Base-by-base conservation (phyloP, 1,140 invertebrate genomes). In the Micrasema longulum region DNA sequence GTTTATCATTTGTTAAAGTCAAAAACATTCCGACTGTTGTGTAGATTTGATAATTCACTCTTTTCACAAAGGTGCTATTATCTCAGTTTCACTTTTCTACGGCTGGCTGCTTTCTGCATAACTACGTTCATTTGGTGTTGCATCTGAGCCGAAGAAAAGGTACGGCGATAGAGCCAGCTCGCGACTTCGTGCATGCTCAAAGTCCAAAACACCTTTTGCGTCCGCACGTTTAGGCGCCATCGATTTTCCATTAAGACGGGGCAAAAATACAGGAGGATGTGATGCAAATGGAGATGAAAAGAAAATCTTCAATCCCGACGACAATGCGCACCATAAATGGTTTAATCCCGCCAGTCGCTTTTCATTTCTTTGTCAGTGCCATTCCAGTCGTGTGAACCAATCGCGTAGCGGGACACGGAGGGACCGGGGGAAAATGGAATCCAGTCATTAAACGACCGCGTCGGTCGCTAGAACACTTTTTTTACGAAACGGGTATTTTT, bases 201-300 rank as follows among this genome's bases (percentile, higher is more conserved):
- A n/a, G n/a, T n/a, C n/a, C 47, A 48, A 7, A 20, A 48, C 47
- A 48, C 47, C n/a, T 18, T 48, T 22, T 18, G 48, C 20, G 23
- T 69, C 67, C 57, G 60, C 65, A 47, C 71, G 45, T 64, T 69
- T 43, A 20, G 48, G 66, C 20, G 36, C 20, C 62, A 74, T 74
- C 67, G 72, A 74, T 74, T 74, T 74, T 57, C 57, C 72, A 74
- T 74, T 74, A 74, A 66, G 35, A 48, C 14, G 38, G 43, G 20
- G 48, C 35, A 60, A 38, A 38, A 31, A 60, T 22, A 60, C 55
- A 41, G 55, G 36, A 41, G 55, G 36, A 38, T 23, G 36, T 47
- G 60, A 62, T 41, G 48, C 22, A 53, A 67, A 52, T 47, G 62
- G 47, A 70, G 36, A 41, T 23, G 52, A 48, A 53, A 70, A 60